phyloP scores from a whole-genome alignment of 2,888 invertebrate species.

The Cyclophora punctaria region DNA sequence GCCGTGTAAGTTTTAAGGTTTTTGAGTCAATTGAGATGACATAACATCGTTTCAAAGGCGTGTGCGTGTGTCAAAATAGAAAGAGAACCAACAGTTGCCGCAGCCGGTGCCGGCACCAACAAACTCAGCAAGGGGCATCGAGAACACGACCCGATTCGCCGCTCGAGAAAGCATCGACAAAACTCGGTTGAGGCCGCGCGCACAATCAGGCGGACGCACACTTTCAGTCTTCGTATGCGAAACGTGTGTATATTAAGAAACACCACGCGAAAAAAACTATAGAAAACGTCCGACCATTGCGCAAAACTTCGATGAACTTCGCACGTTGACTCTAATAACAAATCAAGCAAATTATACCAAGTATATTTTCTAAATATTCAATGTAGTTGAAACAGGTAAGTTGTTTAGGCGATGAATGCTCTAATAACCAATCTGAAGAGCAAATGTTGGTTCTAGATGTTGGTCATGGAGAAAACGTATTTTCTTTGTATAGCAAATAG shows the following conservation, averaged over 20 bases:
- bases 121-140: conserved; percentile 58
- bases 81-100: conserved; percentile 8
- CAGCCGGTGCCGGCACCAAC: conserved; percentile 26
- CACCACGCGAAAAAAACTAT: conserved; percentile 32
- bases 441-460: background rate
- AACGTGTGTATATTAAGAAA: conserved; percentile 40
- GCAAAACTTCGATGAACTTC: conserved; percentile 14
- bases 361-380: no score
- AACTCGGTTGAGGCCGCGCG: conserved; percentile 73
- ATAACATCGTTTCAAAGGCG: conserved; percentile 32
- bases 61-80: conserved; percentile 39
- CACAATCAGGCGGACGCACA: conserved; percentile 56
- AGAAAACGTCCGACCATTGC: conserved; percentile 29
- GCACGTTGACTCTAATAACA: no score
- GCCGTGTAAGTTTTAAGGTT: background rate
- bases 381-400: no score
- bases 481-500: conserved; percentile 10
- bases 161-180: conserved; percentile 74
- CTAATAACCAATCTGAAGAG: no score
- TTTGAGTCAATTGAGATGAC: conserved; percentile 39
- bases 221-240: conserved; percentile 58
- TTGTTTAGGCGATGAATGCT: no score
- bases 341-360: no score
- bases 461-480: conserved; percentile 6
- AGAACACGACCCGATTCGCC: conserved; percentile 73